A percentile compares a stretch with the other conserved stretches of the same genome.
phyloP scores from a whole-genome alignment of 2,888 invertebrate species.

The Drosophila maculinotata region DNA sequence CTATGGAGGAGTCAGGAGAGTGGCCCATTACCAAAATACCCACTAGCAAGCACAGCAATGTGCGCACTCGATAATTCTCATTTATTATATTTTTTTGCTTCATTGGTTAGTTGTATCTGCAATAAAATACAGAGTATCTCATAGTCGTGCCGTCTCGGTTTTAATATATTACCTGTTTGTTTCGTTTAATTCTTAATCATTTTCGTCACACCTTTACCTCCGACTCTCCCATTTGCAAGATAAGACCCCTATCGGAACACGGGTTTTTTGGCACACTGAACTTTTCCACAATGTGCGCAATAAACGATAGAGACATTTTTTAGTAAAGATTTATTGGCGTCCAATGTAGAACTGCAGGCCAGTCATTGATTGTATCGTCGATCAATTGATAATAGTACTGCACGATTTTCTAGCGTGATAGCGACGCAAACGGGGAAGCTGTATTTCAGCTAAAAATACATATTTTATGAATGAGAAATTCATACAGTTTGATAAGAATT shows the following conservation, averaged over 20 bases:
- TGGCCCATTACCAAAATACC: slow-evolving; percentile 22
- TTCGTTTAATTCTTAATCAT: slow-evolving; percentile 27
- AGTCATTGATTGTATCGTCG: slow-evolving; percentile 23
- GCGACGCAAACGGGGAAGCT: slow-evolving; percentile 10
- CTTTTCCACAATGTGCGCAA: slow-evolving; percentile 56
- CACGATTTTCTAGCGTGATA: slow-evolving; percentile 68
- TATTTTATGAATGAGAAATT: slow-evolving; percentile 45
- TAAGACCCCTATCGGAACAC: slow-evolving; percentile 30
- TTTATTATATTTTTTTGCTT: not conserved
- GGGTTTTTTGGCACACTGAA: slow-evolving; percentile 69
- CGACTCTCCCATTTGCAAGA: slow-evolving; percentile 27
- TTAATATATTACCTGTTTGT: not conserved
- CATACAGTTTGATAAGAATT: slow-evolving; percentile 51
- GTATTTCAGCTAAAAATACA: slow-evolving; percentile 36
- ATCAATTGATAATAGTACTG: slow-evolving; percentile 18
- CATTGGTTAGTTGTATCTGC: not conserved
- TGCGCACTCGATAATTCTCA: not conserved
- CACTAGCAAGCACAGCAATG: not conserved
- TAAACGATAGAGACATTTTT: slow-evolving; percentile 16
- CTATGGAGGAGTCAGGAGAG: slow-evolving; percentile 41
- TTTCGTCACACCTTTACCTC: slow-evolving; percentile 24
- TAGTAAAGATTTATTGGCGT: slow-evolving; percentile 36
- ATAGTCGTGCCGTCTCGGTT: not conserved
- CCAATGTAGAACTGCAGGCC: slow-evolving; percentile 19
- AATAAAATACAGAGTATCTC: slow-evolving; percentile 20